These are phyloP conservation scores for Pseudocheirus occidentalis DNA, from an alignment of 2,797 vertebrate species.

Conservation along the genomic window DNA sequence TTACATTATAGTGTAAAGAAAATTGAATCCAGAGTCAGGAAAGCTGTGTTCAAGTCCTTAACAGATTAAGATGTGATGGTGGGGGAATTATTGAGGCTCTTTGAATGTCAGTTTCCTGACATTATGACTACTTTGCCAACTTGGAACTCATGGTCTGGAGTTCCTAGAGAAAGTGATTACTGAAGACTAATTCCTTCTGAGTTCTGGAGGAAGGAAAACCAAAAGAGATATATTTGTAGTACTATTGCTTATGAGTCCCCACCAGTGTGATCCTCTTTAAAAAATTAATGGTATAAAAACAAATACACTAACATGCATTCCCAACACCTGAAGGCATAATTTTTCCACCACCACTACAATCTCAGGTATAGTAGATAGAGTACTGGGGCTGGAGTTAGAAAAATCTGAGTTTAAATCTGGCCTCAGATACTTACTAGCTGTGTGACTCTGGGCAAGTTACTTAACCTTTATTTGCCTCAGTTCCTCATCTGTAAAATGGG, in stretches of 20 bases:
- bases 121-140: not conserved
- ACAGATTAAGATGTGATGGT: not conserved
- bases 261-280: not conserved
- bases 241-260: not conserved
- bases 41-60: not conserved
- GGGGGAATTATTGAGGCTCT: not conserved
- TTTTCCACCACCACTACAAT: not conserved
- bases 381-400: not conserved
- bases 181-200: not conserved
- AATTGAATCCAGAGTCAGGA: not conserved
- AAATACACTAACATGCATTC: not conserved
- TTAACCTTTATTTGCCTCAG: not conserved
- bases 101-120: not conserved
- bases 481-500: not conserved
- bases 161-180: not conserved
- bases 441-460: not conserved
- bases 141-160: not conserved
- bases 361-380: not conserved
- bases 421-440: not conserved
- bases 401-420: not conserved
- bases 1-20: not conserved
- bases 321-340: not conserved
- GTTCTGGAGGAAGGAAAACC: too few relatives aligned
- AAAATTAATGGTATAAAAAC: not conserved
- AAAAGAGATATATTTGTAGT: not conserved